Conservation (phyloP, 2,888 invertebrate species). For the Taenaris catops region DNA sequence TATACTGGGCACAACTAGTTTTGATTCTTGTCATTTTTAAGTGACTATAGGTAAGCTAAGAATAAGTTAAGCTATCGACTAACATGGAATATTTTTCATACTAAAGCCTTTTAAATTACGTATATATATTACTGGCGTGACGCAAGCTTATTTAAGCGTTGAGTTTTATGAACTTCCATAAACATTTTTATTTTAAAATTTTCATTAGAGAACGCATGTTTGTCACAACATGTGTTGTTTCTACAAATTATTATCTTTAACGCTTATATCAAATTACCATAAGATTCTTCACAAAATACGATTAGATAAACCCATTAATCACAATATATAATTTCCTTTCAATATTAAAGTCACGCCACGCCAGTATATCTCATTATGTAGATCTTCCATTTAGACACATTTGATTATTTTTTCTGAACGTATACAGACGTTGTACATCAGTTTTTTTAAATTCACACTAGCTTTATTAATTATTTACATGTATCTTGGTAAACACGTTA, state of each 20-base stretch:
- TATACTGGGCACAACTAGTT: constrained; percentile 81
- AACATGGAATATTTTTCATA: constrained; percentile 74
- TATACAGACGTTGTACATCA: constrained; percentile 79
- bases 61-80: constrained; percentile 77
- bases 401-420: constrained; percentile 58
- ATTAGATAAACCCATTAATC: no score
- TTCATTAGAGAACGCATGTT: no score
- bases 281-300: no score
- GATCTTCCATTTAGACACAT: constrained; percentile 46
- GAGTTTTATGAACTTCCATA: no score
- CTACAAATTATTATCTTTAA: no score
- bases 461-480: constrained; percentile 55
- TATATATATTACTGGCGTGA: constrained; percentile 57
- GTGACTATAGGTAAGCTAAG: constrained; percentile 77
- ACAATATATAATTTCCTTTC: no score
- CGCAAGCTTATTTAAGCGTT: no score
- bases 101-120: constrained; percentile 76
- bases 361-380: constrained; percentile 37
- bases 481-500: constrained; percentile 21
- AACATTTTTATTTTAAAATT: no score
- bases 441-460: constrained; percentile 60
- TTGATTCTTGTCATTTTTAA: constrained; percentile 75
- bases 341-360: constrained; percentile 43
- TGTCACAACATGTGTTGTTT: no score
- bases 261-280: no score